These are phyloP conservation scores for Chaetodon trifasciatus DNA, from an alignment of 2,797 vertebrate species.

Conservation along the genomic window DNA sequence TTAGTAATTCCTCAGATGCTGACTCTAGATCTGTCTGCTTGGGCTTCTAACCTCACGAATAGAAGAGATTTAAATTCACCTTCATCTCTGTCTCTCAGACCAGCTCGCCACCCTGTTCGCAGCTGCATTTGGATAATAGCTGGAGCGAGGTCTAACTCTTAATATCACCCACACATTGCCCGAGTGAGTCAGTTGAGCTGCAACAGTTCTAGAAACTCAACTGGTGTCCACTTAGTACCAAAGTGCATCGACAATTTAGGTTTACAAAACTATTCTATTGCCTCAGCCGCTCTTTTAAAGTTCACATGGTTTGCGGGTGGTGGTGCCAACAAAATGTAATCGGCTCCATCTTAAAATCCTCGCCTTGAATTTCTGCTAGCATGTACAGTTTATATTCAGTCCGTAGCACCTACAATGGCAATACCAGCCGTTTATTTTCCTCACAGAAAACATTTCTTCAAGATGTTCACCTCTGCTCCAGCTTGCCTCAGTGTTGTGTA, in stretches of 20 bases:
- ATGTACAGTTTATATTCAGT: background rate
- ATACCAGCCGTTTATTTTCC: background rate
- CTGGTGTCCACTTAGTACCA: conserved; percentile 5
- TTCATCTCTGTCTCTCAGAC: conserved; percentile 30
- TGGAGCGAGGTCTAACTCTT: background rate
- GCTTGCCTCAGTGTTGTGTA: background rate
- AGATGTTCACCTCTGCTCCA: background rate
- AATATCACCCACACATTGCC: conserved; percentile 13
- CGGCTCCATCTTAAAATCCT: conserved; percentile 11
- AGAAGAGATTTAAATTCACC: conserved; percentile 46
- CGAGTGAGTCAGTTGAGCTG: conserved; percentile 6
- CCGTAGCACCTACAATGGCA: background rate
- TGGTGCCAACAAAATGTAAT: background rate
- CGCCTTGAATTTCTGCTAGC: background rate
- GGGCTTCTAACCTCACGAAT: conserved; percentile 37
- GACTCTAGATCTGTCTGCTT: conserved; percentile 30
- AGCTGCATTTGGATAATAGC: conserved; percentile 12
- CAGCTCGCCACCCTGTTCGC: background rate
- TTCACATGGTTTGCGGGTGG: background rate
- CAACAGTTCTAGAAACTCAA: conserved; percentile 27
- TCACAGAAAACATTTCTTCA: background rate
- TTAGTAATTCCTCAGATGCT: background rate
- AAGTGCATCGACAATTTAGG: background rate
- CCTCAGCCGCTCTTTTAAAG: background rate
- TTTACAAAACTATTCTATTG: background rate